Evolutionary conservation across 2,113 vertebrate genomes (phyloP), one percentile per base, ranked within the genome.

Genomic region (Dasyprocta punctata): DNA sequence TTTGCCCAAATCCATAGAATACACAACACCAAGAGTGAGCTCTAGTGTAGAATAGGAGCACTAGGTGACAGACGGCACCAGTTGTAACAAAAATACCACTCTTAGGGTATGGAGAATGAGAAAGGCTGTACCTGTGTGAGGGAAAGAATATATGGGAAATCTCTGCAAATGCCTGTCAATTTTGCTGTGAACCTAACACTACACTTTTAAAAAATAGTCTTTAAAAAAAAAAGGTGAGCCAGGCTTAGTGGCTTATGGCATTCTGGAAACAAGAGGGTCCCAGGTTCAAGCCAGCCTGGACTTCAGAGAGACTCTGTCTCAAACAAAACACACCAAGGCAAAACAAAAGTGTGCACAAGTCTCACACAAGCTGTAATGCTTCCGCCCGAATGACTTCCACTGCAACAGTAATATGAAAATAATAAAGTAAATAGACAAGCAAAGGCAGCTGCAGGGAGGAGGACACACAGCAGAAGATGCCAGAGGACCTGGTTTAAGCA

Each of bases 351-450:
- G 28, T 52, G 47, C 47, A 16, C 47, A 52, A 52, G 28, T 52
- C 30, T 82, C 61, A 82, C 41, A 56, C 6, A 92, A 67, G 90
- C 52, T 75, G 36, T 28, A n/a, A 36, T 56, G 26, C 30, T 92
- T 98, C 28, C 90, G 69, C 24, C 52, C 88, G 47, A 61, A 94
- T 65, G 89, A 24, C 56, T n/a, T 95, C 36, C 60, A 38, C 33
- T 14, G 6, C 77, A 33, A n/a, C 89, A 86, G 61, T 49, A 69
- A 60, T 22, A 47, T n/a, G 44, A 60, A n/a, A 49, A 75, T 44
- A 38, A 82, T 60, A 49, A 56, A 24, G 49, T 52, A 77, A 13
- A 22, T 52, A 71, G 11, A n/a, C 19, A 58, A 56, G 24, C 3
- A 90, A 60, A 71, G 41, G 13, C 67, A 73, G 47, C 73, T 80